These are phyloP conservation scores for human (Homo sapiens) DNA, from an alignment of 2,113 vertebrate genomes.

Conservation along the genomic window DNA sequence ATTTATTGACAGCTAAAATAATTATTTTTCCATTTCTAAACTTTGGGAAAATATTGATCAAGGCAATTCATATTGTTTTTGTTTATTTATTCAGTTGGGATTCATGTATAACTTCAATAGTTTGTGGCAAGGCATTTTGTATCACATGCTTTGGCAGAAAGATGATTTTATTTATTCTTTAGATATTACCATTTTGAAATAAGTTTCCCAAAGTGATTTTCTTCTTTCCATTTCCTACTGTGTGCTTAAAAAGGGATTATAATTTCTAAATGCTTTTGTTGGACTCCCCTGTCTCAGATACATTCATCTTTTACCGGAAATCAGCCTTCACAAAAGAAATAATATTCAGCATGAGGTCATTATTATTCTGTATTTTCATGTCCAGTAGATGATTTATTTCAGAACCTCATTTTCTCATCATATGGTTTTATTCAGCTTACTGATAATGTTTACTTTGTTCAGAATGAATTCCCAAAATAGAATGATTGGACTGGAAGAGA, in stretches of 20 bases:
- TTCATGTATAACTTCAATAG: neutral
- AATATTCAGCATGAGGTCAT: neutral
- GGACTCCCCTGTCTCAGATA: neutral
- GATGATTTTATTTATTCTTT: slow-evolving; percentile 12
- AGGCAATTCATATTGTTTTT: neutral
- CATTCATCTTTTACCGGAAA: slow-evolving; percentile 13
- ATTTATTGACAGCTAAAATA: neutral
- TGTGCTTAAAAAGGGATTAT: neutral
- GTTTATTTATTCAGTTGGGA: neutral
- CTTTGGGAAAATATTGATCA: neutral
- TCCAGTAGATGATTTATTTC: neutral
- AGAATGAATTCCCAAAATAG: neutral
- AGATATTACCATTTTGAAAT: neutral
- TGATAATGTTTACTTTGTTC: slow-evolving; percentile 30
- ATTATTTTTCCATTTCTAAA: neutral
- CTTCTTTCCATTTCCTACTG: neutral
- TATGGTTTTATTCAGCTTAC: slow-evolving; percentile 6
- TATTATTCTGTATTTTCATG: slow-evolving; percentile 3
- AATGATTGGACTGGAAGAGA: neutral
- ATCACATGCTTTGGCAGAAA: neutral
- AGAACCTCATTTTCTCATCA: neutral
- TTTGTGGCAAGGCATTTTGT: neutral
- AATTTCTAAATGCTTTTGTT: slow-evolving; percentile 45
- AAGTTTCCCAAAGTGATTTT: slow-evolving; percentile 17
- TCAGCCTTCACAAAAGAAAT: slow-evolving; percentile 43